phyloP scores from a whole-genome alignment of 2,113 vertebrate genomes.

The Zapornia atra region DNA sequence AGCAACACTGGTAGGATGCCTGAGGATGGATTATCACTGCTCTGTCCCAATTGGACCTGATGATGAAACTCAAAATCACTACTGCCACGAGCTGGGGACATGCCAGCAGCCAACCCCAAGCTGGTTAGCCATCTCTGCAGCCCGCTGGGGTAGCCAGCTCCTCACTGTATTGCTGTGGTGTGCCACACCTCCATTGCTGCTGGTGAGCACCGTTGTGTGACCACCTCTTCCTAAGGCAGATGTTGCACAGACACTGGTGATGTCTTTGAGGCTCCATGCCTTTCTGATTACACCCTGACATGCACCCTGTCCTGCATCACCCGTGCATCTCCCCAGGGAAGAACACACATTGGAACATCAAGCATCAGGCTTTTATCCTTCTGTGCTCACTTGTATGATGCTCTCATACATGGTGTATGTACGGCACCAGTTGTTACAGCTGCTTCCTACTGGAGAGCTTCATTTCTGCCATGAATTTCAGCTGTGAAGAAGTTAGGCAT shows the following conservation, averaged over 20 bases:
- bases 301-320: not conserved
- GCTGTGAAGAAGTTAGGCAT: not conserved
- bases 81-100: rapidly evolving
- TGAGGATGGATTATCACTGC: not conserved
- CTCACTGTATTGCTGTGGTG: not conserved
- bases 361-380: not conserved
- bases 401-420: not conserved
- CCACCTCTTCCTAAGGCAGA: not conserved
- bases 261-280: not conserved
- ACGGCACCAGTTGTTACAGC: not conserved
- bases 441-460: not conserved
- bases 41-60: rapidly evolving
- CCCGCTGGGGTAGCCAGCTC: not conserved
- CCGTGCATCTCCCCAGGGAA: not conserved
- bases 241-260: rapidly evolving
- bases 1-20: not conserved
- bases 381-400: not conserved
- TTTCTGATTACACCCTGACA: not conserved
- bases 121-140: not conserved
- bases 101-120: not conserved
- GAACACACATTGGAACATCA: not conserved
- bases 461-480: not conserved
- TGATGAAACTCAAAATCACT: not conserved
- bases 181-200: not conserved
- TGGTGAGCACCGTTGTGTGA: not conserved